A percentile compares a stretch with the other conserved stretches of the same genome.
These are phyloP conservation scores for Agelastica alni DNA, from an alignment of 2,888 invertebrate genomes.

Conservation along the genomic window DNA sequence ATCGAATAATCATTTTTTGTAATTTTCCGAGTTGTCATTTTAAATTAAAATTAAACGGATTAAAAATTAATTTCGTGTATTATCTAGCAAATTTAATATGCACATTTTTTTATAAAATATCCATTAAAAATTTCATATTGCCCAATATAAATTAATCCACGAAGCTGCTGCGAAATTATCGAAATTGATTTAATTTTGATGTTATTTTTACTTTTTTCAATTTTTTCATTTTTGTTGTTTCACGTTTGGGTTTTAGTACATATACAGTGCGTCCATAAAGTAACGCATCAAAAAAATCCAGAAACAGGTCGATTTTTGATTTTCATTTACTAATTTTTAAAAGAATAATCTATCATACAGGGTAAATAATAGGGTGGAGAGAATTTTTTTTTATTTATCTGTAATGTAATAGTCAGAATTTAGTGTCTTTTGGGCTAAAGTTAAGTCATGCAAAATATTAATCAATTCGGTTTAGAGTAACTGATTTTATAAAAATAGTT, in stretches of 20 bases:
- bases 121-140: conserved; percentile 22
- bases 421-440: too few species aligned
- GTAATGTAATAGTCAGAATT: too few species aligned
- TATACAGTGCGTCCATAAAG: too few species aligned
- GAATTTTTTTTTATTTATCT: too few species aligned
- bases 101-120: conserved; percentile 24
- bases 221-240: background rate
- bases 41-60: conserved; percentile 26
- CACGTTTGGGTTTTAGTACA: background rate
- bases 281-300: too few species aligned
- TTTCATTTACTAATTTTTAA: too few species aligned
- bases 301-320: too few species aligned
- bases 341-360: too few species aligned
- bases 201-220: background rate
- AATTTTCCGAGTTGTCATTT: conserved; percentile 26
- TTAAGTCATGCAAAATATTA: too few species aligned
- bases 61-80: conserved; percentile 25
- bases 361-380: too few species aligned
- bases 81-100: conserved; percentile 28
- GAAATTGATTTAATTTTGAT: conserved; percentile 16
- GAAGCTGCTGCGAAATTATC: conserved; percentile 17
- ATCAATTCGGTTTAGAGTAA: too few species aligned
- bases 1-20: conserved; percentile 22
- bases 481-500: too few species aligned
- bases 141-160: conserved; percentile 22